Evolutionary conservation across 2,797 vertebrate species (phyloP).

Genomic region (Peromyscus eremicus): DNA sequence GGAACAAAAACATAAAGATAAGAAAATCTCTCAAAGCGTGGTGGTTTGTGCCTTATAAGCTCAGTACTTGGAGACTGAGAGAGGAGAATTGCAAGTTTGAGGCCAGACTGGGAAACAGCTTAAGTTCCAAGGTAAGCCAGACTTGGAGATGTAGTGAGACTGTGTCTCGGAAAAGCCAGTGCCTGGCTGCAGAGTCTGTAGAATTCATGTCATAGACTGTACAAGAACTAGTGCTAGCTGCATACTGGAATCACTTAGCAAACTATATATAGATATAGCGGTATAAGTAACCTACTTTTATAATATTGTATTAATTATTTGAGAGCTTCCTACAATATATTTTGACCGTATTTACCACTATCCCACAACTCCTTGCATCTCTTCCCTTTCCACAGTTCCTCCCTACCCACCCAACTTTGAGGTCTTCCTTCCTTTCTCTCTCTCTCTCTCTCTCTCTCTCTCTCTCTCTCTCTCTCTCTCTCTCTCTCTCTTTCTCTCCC

Average conservation of each 20-base stretch:
- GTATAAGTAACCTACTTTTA: neutral
- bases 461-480: neutral
- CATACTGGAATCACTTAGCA: neutral
- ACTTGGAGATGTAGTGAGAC: neutral
- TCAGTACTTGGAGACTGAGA: neutral
- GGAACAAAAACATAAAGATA: constrained; percentile 2
- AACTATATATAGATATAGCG: neutral
- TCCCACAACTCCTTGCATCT: no score
- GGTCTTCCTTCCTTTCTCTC: neutral
- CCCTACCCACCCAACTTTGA: neutral
- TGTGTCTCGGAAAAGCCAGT: neutral
- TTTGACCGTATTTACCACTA: neutral
- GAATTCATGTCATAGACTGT: no score
- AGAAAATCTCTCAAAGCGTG: neutral
- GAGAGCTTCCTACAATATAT: neutral
- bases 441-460: neutral
- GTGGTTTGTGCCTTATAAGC: neutral
- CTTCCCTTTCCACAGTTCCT: neutral
- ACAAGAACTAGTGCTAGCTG: neutral
- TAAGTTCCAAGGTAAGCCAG: no score
- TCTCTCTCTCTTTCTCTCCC: no score
- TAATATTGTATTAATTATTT: neutral
- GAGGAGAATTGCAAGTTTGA: neutral
- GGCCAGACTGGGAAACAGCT: neutral
- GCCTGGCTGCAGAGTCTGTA: neutral